Base-by-base conservation (phyloP, 2,797 vertebrate genomes). In the Alosa sapidissima region DNA sequence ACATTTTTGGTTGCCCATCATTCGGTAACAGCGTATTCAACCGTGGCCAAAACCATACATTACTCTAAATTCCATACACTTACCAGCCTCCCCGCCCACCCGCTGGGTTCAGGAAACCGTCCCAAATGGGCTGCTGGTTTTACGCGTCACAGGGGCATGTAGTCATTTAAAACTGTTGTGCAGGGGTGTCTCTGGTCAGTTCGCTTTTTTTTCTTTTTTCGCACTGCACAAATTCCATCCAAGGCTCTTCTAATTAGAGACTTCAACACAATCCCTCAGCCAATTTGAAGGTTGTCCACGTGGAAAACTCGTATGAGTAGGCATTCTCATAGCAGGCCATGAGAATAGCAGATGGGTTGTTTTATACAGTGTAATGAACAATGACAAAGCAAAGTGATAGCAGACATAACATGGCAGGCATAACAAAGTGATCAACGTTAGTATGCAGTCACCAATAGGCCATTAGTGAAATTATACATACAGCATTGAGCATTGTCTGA, bases 231-330 rank as follows among this genome's bases (percentile, higher is more conserved):
- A 75, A 49, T 84, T 21, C 89, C 86, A 84, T 91, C 92, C 92
- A 91, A 92, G 90, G 91, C 88, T 87, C 90, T 10, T 54, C 81
- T 91, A 93, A 92, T 92, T 91, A 90, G 87, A 92, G 84, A 91
- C 89, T 49, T 19, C n/a, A 41, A 21, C 68, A 75, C 33, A 41
- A 16, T 36, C 68, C 68, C 36, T 75, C 36, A 78, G 72, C 36
- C 41, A 78, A 14, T 78, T 41, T 78, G 72, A 78, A 78, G 36
- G 72, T 21, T 55, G 54, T 78, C 72, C 72, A 78, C 72, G 72
- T 78, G 19, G 13, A 45, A 78, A 19, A 47, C 36, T 47, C 68
- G 16, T 14, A 78, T 47, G 72, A 19, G 16, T 47, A 21, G 45
- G 72, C 41, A 6, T n/a, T 16, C 19, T 21, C 72, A 47, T 78